Percentiles rank a stretch among this genome's conserved stretches.
These are phyloP conservation scores for Leucophenga montana DNA, from an alignment of 2,888 invertebrate species.

Conservation along the genomic window DNA sequence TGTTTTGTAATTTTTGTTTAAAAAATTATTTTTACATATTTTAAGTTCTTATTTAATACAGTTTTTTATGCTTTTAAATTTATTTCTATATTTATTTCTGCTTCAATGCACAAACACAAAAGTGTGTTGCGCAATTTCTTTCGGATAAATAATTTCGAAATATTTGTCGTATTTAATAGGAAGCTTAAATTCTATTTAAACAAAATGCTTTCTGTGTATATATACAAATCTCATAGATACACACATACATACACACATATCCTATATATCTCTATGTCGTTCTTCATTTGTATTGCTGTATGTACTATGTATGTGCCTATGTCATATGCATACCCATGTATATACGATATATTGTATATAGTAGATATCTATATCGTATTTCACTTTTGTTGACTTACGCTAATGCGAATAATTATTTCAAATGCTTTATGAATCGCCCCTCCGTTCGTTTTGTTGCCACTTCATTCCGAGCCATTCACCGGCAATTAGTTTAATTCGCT, in stretches of 20 bases:
- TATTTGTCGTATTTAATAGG: slow-evolving; percentile 11
- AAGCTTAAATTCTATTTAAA: slow-evolving; percentile 19
- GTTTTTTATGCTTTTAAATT: slow-evolving; percentile 26
- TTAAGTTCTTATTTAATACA: slow-evolving; percentile 30
- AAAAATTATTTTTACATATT: slow-evolving; percentile 22
- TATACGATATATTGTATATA: neutral
- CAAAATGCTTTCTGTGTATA: slow-evolving; percentile 8
- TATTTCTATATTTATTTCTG: slow-evolving; percentile 1
- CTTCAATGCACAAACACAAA: slow-evolving; percentile 8
- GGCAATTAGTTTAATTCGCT: slow-evolving; percentile 65
- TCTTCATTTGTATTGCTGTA: neutral
- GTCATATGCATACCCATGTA: neutral
- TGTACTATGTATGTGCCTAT: slow-evolving; percentile 10
- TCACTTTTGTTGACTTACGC: slow-evolving; percentile 47
- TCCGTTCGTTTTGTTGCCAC: slow-evolving; percentile 20
- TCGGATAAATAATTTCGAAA: slow-evolving; percentile 32
- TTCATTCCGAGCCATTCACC: slow-evolving; percentile 38
- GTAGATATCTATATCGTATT: neutral
- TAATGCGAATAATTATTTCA: slow-evolving; percentile 43
- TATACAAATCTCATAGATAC: neutral
- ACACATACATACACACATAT: neutral
- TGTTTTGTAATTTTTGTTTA: slow-evolving; percentile 8
- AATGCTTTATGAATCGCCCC: slow-evolving; percentile 16
- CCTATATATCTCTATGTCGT: neutral
- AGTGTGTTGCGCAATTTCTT: slow-evolving; percentile 16